phyloP scores from a whole-genome alignment of 1,140 invertebrate species.

The Calliopsis andreniformis region DNA sequence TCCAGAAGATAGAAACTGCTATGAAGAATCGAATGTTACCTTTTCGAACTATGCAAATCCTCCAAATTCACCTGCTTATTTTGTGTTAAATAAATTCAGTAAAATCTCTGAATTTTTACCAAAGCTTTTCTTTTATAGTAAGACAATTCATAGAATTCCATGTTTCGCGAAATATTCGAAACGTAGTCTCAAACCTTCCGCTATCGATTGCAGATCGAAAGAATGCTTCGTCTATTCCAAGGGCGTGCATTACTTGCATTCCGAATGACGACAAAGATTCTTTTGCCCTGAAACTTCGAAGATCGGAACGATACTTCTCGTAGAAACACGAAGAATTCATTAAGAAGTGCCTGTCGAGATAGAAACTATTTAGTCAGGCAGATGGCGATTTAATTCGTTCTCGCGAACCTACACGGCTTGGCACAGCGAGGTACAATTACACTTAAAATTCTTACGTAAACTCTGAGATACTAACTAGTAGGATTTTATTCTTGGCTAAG shows the following conservation, averaged over 20 bases:
- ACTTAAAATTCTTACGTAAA: conserved; percentile 54
- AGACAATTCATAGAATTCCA: background rate
- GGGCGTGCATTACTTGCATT: conserved; percentile 44
- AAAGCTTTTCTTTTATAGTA: too few species aligned
- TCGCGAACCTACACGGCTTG: conserved; percentile 51
- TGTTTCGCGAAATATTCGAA: background rate
- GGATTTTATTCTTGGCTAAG: conserved; percentile 53
- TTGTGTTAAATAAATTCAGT: conserved; percentile 14
- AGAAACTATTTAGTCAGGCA: conserved; percentile 47
- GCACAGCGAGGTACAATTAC: conserved; percentile 58
- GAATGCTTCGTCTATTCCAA: conserved; percentile 20
- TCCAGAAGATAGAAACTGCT: conserved; percentile 20
- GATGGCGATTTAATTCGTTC: conserved; percentile 60
- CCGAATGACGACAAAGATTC: conserved; percentile 23
- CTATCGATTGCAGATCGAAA: conserved; percentile 16
- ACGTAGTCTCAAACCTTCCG: background rate
- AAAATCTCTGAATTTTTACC: too few species aligned
- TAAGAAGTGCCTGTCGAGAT: conserved; percentile 56
- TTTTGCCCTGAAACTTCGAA: conserved; percentile 27
- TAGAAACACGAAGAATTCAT: conserved; percentile 62
- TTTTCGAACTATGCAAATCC: conserved; percentile 47
- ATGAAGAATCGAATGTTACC: conserved; percentile 38
- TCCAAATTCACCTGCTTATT: background rate
- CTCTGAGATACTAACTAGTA: conserved; percentile 38
- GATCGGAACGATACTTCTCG: conserved; percentile 45